Conservation (phyloP, 2,888 invertebrate species). For the Philhelius pedissequus region DNA sequence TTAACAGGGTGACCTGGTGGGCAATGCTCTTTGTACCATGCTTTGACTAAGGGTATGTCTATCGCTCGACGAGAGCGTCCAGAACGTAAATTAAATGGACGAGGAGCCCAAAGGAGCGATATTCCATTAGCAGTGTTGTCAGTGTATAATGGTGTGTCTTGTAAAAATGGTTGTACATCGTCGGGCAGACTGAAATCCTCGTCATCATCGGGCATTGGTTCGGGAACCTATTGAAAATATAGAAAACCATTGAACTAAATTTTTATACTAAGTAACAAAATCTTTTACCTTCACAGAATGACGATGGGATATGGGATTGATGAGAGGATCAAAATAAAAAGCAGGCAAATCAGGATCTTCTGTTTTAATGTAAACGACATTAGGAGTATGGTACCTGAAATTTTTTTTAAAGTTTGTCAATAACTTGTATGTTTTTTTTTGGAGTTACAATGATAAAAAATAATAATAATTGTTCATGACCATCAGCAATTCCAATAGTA, state of each 20-base stretch:
- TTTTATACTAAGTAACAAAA: not conserved
- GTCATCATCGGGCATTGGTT: constrained; percentile 94
- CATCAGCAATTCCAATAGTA: constrained; percentile 81
- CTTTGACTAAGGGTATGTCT: constrained; percentile 98
- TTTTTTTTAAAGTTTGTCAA: not conserved
- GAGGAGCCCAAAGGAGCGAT: constrained; percentile 96
- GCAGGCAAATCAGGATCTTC: constrained; percentile 99
- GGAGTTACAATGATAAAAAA: not conserved
- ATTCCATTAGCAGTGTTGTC: constrained; percentile 99
- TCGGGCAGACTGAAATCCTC: constrained; percentile 96
- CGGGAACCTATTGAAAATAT: constrained; percentile 81
- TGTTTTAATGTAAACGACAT: constrained; percentile 99
- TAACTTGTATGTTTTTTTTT: not conserved
- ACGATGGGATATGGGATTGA: constrained; percentile 98
- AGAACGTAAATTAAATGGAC: constrained; percentile 98
- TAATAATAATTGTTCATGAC: constrained; percentile 79
- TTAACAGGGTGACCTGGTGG: constrained; percentile 98
- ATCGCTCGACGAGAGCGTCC: constrained; percentile 95
- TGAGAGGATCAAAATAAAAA: constrained; percentile 99
- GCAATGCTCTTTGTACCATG: constrained; percentile 97
- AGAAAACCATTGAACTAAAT: not conserved
- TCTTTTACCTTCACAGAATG: constrained; percentile 87
- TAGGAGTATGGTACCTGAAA: constrained; percentile 97
- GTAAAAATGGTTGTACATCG: constrained; percentile 93
- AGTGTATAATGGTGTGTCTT: constrained; percentile 97